Evolutionary conservation across 2,888 invertebrate species (phyloP), one percentile per base, ranked within the genome.

Genomic region (Anagyrus pseudococci): DNA sequence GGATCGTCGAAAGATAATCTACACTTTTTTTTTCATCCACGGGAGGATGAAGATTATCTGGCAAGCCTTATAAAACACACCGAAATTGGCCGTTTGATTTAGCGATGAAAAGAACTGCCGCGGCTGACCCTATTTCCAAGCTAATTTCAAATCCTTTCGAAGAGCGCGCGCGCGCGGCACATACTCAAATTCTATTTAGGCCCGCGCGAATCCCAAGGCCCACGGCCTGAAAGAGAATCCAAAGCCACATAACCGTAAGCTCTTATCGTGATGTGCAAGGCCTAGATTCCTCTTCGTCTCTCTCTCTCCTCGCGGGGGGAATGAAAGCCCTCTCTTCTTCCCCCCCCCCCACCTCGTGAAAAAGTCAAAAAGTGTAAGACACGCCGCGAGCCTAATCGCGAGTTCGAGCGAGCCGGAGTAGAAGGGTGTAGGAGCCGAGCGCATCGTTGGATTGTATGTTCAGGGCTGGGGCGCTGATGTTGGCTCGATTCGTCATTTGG

Each of bases 401-500:
- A 15, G 19, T 6, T 4, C 25, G 56, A 44, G 49, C 43, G 25
- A 47, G 17, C 26, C 40, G 23, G 19, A 22, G 22, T n/a, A n/a
- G n/a, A n/a, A n/a, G n/a, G n/a, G n/a, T n/a, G n/a, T n/a, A 10
- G 57, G 10, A 46, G 57, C 33, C 26, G 40, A 29, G n/a, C 49
- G 17, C 46, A 48, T n/a, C n/a, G n/a, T n/a, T n/a, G n/a, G 54
- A 52, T 49, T 19, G 44, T 48, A 58, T 44, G 49, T 54, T 63
- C 50, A 23, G 22, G 19, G 20, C 20, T 25, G 8, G 33, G 23
- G 1, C 46, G 19, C 37, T 26, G 25, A n/a, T 56, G 55, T 54
- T n/a, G 43, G 52, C 50, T 70, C 67, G 67, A 68, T 70, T 66
- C 70, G 66, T 70, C 70, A 72, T 72, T 70, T 71, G 70, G 64